A percentile compares a stretch with the other conserved stretches of the same genome.
phyloP scores from a whole-genome alignment of 2,888 invertebrate genomes.

The Aethes cnicana region DNA sequence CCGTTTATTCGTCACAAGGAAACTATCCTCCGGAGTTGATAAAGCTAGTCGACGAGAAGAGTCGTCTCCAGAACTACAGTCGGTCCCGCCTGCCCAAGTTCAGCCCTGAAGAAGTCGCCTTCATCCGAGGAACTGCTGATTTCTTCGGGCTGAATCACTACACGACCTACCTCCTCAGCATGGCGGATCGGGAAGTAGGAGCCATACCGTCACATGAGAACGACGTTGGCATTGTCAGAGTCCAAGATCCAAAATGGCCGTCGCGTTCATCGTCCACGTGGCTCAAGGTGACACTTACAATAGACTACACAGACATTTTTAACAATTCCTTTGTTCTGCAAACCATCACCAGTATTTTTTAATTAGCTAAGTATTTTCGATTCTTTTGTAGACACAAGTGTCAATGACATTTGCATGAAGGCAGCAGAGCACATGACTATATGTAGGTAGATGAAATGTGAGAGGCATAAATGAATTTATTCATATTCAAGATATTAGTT shows the following conservation, averaged over 20 bases:
- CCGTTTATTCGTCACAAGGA: slow-evolving; percentile 78
- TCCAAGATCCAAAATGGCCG: slow-evolving; percentile 83
- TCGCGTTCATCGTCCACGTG: slow-evolving; percentile 81
- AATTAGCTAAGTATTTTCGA: background rate
- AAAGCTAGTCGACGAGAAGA: slow-evolving; percentile 76
- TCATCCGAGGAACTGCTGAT: slow-evolving; percentile 72
- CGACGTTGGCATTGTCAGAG: slow-evolving; percentile 82
- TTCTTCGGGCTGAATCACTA: slow-evolving; percentile 79
- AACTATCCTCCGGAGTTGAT: slow-evolving; percentile 82
- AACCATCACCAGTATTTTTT: background rate
- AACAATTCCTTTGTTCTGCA: background rate
- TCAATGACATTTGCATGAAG: background rate
- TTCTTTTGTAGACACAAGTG: background rate
- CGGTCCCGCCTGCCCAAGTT: slow-evolving; percentile 82
- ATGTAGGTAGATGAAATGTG: background rate
- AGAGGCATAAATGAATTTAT: background rate
- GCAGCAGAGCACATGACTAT: background rate
- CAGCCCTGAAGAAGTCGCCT: slow-evolving; percentile 71
- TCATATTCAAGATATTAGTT: no score
- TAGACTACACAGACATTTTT: background rate
- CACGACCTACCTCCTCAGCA: slow-evolving; percentile 70
- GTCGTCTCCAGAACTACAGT: slow-evolving; percentile 76
- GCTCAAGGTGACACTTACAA: slow-evolving; percentile 77
- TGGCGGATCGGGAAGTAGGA: slow-evolving; percentile 69
- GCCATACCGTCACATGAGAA: slow-evolving; percentile 82